Percentiles rank a stretch among this genome's conserved stretches.
phyloP scores from a whole-genome alignment of 2,113 vertebrate genomes.

The Apistogramma diplotaenia region DNA sequence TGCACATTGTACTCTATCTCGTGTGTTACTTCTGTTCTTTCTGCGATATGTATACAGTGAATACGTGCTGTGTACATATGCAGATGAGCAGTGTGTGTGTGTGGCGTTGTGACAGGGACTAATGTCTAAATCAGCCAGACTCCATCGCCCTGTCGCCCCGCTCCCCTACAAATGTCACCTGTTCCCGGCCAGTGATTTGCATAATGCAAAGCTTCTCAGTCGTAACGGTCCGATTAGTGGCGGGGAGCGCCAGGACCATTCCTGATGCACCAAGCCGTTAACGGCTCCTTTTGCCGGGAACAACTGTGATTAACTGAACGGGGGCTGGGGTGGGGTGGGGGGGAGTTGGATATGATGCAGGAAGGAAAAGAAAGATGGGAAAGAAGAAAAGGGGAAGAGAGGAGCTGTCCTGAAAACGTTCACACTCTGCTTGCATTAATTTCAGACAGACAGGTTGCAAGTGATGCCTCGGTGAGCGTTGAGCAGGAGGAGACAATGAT shows the following conservation, averaged over 20 bases:
- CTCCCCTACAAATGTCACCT: conserved; percentile 99
- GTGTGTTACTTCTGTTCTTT: conserved; percentile 14
- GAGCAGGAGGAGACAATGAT: background rate
- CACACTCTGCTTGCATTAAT: conserved; percentile 62
- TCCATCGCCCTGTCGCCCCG: conserved; percentile 72
- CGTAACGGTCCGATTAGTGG: conserved; percentile 99
- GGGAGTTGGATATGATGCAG: background rate
- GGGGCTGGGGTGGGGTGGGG: conserved; percentile 27
- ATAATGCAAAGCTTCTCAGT: conserved; percentile 99
- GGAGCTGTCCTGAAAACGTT: conserved; percentile 56
- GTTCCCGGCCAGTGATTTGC: conserved; percentile 99
- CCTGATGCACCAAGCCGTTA: conserved; percentile 89
- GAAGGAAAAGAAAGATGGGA: background rate
- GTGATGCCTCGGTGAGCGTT: conserved; percentile 15
- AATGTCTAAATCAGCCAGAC: conserved; percentile 99
- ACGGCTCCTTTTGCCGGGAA: conserved; percentile 78
- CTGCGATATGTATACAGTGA: conserved; percentile 49
- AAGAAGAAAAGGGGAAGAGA: conserved; percentile 25
- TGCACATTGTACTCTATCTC: background rate
- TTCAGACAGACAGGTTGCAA: conserved; percentile 53
- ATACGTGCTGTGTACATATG: conserved; percentile 63
- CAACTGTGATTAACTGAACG: conserved; percentile 86
- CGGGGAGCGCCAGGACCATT: conserved; percentile 93
- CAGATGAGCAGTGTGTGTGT: conserved; percentile 74
- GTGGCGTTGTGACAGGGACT: conserved; percentile 96